Conservation (phyloP, 2,888 invertebrate species). For the Priocnemis perturbator region DNA sequence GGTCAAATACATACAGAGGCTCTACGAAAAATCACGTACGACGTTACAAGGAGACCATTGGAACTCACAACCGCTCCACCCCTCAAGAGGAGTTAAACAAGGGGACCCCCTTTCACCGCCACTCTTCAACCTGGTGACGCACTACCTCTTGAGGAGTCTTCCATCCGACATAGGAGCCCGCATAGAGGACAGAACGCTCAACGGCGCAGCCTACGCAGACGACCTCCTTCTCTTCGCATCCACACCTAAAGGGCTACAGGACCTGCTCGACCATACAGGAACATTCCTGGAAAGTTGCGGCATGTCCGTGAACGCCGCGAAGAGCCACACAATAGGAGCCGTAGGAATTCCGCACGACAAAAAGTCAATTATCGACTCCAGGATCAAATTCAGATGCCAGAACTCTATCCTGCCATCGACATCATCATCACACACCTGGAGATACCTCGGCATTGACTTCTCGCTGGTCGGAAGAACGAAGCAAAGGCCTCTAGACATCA, state of each 20-base stretch:
- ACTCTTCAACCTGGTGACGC: neutral
- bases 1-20: too few relatives aligned
- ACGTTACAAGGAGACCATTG: neutral
- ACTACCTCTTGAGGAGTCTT: neutral
- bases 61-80: neutral
- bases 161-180: neutral
- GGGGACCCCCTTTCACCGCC: neutral
- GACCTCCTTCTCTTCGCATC: too few relatives aligned
- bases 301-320: too few relatives aligned
- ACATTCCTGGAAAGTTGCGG: too few relatives aligned
- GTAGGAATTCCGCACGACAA: neutral
- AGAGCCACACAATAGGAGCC: too few relatives aligned
- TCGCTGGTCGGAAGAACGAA: too few relatives aligned
- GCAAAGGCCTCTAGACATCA: too few relatives aligned
- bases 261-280: too few relatives aligned
- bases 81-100: neutral
- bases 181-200: neutral
- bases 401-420: neutral
- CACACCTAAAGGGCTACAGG: too few relatives aligned
- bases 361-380: neutral
- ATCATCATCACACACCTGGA: neutral
- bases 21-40: neutral
- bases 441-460: neutral
- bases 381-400: neutral
- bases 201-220: neutral